Evolutionary conservation across 2,113 vertebrate species (phyloP), one percentile per base, ranked within the genome.

Genomic region (Isichthys henryi): DNA sequence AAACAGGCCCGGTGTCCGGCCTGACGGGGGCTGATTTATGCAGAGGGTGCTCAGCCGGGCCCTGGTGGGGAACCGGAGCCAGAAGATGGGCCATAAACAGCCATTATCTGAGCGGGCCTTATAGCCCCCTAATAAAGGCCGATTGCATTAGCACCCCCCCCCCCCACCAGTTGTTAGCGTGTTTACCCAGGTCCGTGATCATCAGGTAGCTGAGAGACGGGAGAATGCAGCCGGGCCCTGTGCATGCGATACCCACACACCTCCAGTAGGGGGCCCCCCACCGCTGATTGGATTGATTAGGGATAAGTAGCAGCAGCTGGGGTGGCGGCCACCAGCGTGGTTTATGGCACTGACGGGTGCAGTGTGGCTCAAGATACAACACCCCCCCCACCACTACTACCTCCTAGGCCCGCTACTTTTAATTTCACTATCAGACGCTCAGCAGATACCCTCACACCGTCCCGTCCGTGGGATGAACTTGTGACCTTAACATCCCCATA

Each of bases 141-240:
- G 95, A 96, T 95, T 95, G 93, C 94, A 95, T 96, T 94, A 95
- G 91, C 21, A 39, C 13, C 45, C 87, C 88, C 39, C 56, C 48
- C 48, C 5, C 49, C 58, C n/a, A 31, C n/a, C 27, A 31, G 66
- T 91, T 88, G 58, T 93, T 92, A 91, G 91, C 46, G 35, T 93
- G 89, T 90, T 92, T 92, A 88, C 90, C 84, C 45, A 83, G 88
- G 62, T 58, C 53, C 2, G 31, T 13, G 66, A 77, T 43, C 89
- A 89, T 92, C 90, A 90, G 92, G 95, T 96, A 93, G 91, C 95
- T 91, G 92, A 93, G 96, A 94, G 93, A 96, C 95, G 21, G 31
- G 39, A 93, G 93, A 89, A 95, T 92, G 74, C 62, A 11, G 35
- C 87, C 17, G 53, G 3, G 87, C 53, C 87, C 31, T 21, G 2